These are phyloP conservation scores for Auanema sp. DNA, from an alignment of 2,888 invertebrate genomes.

Conservation along the genomic window DNA sequence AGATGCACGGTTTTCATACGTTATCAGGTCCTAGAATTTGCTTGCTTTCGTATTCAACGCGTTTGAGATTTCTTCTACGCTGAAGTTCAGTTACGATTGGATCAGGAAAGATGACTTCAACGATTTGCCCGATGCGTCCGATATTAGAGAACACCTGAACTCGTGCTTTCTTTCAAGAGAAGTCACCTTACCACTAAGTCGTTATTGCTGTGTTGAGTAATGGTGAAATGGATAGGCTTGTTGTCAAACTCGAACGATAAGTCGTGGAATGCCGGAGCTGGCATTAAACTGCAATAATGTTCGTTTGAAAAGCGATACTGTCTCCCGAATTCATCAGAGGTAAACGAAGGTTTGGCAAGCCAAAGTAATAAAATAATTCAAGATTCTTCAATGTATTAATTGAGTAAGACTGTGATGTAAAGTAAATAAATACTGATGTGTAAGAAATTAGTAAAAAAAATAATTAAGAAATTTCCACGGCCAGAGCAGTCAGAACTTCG, in stretches of 20 bases:
- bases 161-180: not conserved
- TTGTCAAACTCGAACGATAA: conserved; percentile 38
- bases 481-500: not conserved
- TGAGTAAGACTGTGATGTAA: too few relatives aligned
- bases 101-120: conserved; percentile 50
- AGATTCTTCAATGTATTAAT: too few relatives aligned
- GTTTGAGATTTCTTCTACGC: conserved; percentile 9
- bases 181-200: conserved; percentile 37
- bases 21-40: conserved; percentile 46
- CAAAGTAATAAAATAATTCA: too few relatives aligned
- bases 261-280: conserved; percentile 29
- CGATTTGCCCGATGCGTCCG: conserved; percentile 47
- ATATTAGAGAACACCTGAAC: conserved; percentile 39
- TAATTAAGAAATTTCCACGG: not conserved
- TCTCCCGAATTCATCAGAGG: too few relatives aligned
- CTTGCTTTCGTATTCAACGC: conserved; percentile 53
- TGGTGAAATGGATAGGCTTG: conserved; percentile 38
- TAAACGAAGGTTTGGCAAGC: too few relatives aligned
- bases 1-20: conserved; percentile 17
- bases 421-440: too few relatives aligned
- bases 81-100: conserved; percentile 25
- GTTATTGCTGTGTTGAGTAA: conserved; percentile 44
- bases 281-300: conserved; percentile 29
- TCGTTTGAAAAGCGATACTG: too few relatives aligned
- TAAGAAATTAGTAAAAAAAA: too few relatives aligned